Percentiles rank a stretch among this genome's conserved stretches.
Conservation (phyloP, 2,888 invertebrate species). For the Drosophila lutescens region DNA sequence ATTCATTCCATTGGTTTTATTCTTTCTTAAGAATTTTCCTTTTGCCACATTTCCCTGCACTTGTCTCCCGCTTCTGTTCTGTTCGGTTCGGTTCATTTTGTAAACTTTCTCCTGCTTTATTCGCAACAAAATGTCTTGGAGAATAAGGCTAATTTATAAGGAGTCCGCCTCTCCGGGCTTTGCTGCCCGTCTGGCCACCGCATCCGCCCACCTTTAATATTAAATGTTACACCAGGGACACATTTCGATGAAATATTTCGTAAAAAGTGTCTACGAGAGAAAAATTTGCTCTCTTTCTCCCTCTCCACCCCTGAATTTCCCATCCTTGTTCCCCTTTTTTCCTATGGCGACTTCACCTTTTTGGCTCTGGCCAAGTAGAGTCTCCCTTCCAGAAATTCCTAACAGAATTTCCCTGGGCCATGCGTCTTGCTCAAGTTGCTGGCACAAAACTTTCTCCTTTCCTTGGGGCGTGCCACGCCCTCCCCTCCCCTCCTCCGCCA, state of each 20-base stretch:
- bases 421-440: slow-evolving; percentile 58
- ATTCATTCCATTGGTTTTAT: slow-evolving; percentile 33
- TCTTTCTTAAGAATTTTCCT: slow-evolving; percentile 25
- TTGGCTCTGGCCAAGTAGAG: slow-evolving; percentile 7
- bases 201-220: slow-evolving; percentile 78
- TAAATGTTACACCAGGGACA: slow-evolving; percentile 85
- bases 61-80: background rate
- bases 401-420: slow-evolving; percentile 38
- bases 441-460: slow-evolving; percentile 80
- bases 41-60: slow-evolving; percentile 14
- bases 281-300: slow-evolving; percentile 66
- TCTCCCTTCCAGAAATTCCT: slow-evolving; percentile 30
- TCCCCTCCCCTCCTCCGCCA: background rate
- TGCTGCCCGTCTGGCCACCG: slow-evolving; percentile 30
- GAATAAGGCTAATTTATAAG: slow-evolving; percentile 82
- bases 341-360: slow-evolving; percentile 20
- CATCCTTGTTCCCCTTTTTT: slow-evolving; percentile 1
- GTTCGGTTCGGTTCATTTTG: slow-evolving; percentile 50
- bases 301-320: slow-evolving; percentile 14
- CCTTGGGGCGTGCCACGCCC: slow-evolving; percentile 75
- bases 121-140: slow-evolving; percentile 79
- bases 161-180: slow-evolving; percentile 40
- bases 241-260: slow-evolving; percentile 85
- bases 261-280: slow-evolving; percentile 83
- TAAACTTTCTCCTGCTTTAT: slow-evolving; percentile 76